Base-by-base conservation (phyloP, 1,140 invertebrate species). In the Megathymus violae region DNA sequence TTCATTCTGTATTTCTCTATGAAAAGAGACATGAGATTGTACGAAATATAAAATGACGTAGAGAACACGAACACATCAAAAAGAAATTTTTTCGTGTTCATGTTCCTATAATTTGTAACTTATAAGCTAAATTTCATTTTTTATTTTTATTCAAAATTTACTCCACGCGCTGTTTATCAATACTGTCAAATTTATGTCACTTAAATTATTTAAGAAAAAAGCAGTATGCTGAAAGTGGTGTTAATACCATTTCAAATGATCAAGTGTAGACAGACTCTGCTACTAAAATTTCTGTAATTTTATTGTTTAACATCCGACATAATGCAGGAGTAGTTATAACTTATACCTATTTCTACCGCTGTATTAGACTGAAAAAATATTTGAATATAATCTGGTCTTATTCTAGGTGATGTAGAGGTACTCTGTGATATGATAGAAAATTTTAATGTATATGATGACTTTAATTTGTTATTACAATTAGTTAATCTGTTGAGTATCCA, bases 1-100 rank as follows among this genome's bases (percentile, higher is more conserved):
- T 78, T 78, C 36, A 60, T 52, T 38, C 80, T 64, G 67, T 78
- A 78, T 60, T 64, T 76, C 46, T 74, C 56, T 34, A 85, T 83
- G 31, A 80, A 74, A 15, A 65, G 31, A 27, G 74, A 62, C 74
- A 82, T 77, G 3, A 78, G 1, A 4, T 59, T 78, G 44, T 85
- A 82, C 1, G 80, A 76, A 0, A 77, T 43, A 65, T 69, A 76
- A 40, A 80, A 82, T 0, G 80, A 85, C 1, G 64, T 56, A 0
- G 71, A 70, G 54, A 88, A 82, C 6, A 85, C 60, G 4, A 77
- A 31, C 3, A 66, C 47, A 17, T 84, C 82, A 4, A 71, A 31
- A 1, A 84, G 11, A n/a, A 81, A 41, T 64, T 72, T 77, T 17
- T 38, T 72, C 15, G 19, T 44, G 9, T 64, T 62, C 63, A 72